Conservation (phyloP, 2,797 vertebrate genomes). For the Scomberomorus guttatus region DNA sequence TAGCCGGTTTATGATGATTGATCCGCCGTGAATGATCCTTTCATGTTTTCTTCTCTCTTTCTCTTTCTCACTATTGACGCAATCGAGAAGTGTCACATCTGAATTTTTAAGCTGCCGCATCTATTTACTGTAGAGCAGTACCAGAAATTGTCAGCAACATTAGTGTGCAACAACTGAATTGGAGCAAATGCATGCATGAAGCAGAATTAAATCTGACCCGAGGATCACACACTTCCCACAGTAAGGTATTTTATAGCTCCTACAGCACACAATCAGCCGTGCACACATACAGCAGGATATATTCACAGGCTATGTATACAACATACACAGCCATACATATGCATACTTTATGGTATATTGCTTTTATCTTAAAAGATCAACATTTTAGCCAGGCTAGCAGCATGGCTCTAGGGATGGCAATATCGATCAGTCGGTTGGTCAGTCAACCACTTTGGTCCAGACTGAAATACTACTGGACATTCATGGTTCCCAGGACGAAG, state of each 20-base stretch:
- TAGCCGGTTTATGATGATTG: constrained; percentile 41
- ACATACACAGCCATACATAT: neutral
- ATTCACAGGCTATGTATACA: neutral
- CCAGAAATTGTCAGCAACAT: neutral
- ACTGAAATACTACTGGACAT: neutral
- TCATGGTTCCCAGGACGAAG: neutral
- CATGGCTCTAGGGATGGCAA: neutral
- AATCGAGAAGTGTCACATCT: constrained; percentile 31
- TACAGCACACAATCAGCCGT: neutral
- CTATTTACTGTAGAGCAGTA: constrained; percentile 13
- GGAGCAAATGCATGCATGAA: neutral
- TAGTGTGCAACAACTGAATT: constrained; percentile 1
- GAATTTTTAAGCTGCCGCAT: constrained; percentile 8
- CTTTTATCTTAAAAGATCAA: too few species aligned
- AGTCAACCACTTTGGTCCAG: too few species aligned
- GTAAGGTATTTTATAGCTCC: neutral
- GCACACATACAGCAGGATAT: neutral
- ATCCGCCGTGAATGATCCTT: constrained; percentile 15
- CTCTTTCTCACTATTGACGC: constrained; percentile 32
- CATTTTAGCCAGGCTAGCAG: neutral
- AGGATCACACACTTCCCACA: constrained; percentile 3
- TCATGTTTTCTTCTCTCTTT: constrained; percentile 14
- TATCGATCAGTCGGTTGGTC: too few species aligned
- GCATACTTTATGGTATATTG: neutral
- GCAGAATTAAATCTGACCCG: constrained; percentile 1